Evolutionary conservation across 1,140 invertebrate species (phyloP), one percentile per base, ranked within the genome.

Genomic region (Rhagoletis zephyria): DNA sequence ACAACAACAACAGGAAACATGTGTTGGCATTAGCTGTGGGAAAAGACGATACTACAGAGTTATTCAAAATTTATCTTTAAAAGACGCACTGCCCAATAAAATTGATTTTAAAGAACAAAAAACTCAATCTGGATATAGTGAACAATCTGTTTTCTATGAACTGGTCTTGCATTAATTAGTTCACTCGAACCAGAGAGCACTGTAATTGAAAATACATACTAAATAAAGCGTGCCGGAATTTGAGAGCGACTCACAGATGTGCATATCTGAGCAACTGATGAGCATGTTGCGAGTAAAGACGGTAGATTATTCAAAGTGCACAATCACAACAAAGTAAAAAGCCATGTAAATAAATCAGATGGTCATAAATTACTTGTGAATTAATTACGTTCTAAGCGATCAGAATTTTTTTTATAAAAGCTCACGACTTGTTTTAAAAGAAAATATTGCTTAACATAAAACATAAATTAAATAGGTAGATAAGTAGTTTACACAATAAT

Each of bases 331-430:
- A n/a, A n/a, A 81, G 74, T 81, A 81, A 56, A 81, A 81, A 81
- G 74, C 56, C n/a, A 7, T 81, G 74, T 81, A 81, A 81, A 81
- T 48, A 81, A 81, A 81, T 9, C 19, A 56, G 74, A 81, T 56
- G n/a, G n/a, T 1, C 45, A 81, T 81, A 81, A 81, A 81, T 81
- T 59, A 56, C 10, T 0, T 10, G 4, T 30, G 48, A 56, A 81
- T 81, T 81, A 81, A 81, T 81, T 81, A 56, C 12, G 30, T 6
- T 19, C 56, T 81, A 81, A 81, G 48, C 74, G 74, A 2, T 2
- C 16, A 56, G 3, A 14, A 56, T 74, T 45, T 74, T 74, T 74
- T 45, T 74, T 48, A 48, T 4, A 30, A 14, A 6, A 12, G 48
- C 48, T 19, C 74, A 56, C 51, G 45, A 81, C 19, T 81, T 81